Percentiles rank a stretch among this genome's conserved stretches.
These are phyloP conservation scores for Druon quercuslanigerum DNA, from an alignment of 1,140 invertebrate genomes.

Conservation along the genomic window DNA sequence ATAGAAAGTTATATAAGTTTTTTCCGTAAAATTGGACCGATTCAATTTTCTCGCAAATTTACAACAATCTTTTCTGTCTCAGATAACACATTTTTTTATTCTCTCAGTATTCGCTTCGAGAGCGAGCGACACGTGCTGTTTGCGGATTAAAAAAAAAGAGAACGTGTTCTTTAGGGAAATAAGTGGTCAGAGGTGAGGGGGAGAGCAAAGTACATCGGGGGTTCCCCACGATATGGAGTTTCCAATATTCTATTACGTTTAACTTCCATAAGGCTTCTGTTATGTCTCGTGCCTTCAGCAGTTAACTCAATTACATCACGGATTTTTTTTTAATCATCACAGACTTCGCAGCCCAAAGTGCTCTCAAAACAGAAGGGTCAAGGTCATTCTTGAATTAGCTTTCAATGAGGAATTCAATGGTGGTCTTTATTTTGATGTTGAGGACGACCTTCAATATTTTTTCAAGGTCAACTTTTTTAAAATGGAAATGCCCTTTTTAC, in stretches of 20 bases:
- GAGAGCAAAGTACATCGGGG: conserved; percentile 11
- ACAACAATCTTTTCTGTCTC: too few species aligned
- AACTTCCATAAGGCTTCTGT: conserved; percentile 18
- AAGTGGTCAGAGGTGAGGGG: neutral
- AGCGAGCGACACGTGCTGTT: conserved; percentile 3
- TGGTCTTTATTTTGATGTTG: too few species aligned
- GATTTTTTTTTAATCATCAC: conserved; percentile 15
- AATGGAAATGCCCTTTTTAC: too few species aligned
- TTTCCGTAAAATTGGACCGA: too few species aligned
- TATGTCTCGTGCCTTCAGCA: neutral
- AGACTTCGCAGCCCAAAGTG: too few species aligned
- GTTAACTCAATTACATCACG: neutral
- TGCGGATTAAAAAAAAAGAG: neutral
- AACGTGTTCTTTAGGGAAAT: conserved; percentile 24
- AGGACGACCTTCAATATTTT: too few species aligned
- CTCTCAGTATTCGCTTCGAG: neutral
- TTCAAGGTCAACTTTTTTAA: too few species aligned
- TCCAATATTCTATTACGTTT: conserved; percentile 28
- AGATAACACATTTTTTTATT: neutral
- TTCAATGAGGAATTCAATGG: too few species aligned
- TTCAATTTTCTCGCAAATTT: too few species aligned
- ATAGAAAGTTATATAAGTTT: too few species aligned
- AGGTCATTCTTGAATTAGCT: too few species aligned
- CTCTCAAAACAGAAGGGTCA: too few species aligned
- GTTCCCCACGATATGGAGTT: conserved; percentile 10